These are phyloP conservation scores for Urocyon cinereoargenteus DNA, from an alignment of 2,797 vertebrate genomes.

Conservation along the genomic window DNA sequence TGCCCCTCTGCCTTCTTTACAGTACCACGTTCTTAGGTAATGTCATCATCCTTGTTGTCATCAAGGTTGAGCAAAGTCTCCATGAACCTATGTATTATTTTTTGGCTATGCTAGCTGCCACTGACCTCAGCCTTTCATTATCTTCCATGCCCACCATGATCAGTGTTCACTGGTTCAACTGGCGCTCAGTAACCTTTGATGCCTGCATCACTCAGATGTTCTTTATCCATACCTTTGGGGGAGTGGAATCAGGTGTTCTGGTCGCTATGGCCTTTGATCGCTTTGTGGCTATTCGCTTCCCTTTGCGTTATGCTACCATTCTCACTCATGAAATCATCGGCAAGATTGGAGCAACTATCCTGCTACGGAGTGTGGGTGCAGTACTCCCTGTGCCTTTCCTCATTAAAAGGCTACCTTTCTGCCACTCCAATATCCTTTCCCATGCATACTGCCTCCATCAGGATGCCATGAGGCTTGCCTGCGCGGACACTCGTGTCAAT, in stretches of 20 bases:
- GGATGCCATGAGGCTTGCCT: constrained; percentile 82
- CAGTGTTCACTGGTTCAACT: constrained; percentile 73
- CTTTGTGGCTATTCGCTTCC: constrained; percentile 83
- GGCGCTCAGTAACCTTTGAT: neutral
- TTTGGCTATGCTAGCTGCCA: constrained; percentile 81
- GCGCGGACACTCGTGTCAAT: constrained; percentile 77
- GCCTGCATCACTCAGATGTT: constrained; percentile 83
- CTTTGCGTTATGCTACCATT: constrained; percentile 73
- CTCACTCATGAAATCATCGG: constrained; percentile 73
- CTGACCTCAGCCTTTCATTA: constrained; percentile 82
- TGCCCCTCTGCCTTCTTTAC: constrained; percentile 5
- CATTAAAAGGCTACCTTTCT: constrained; percentile 68
- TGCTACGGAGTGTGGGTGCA: neutral
- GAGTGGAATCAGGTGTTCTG: constrained; percentile 68
- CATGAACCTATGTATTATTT: constrained; percentile 83
- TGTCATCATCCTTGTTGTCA: neutral
- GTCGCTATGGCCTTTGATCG: constrained; percentile 81
- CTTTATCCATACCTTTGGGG: constrained; percentile 74
- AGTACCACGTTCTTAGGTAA: neutral
- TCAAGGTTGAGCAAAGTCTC: constrained; percentile 78
- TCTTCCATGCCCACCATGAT: constrained; percentile 82
- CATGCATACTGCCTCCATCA: constrained; percentile 85
- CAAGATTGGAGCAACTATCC: constrained; percentile 19
- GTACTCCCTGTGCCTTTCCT: constrained; percentile 62
- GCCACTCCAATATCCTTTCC: constrained; percentile 68